Conservation (phyloP, 2,888 invertebrate genomes). For the Amphimallon solstitiale region DNA sequence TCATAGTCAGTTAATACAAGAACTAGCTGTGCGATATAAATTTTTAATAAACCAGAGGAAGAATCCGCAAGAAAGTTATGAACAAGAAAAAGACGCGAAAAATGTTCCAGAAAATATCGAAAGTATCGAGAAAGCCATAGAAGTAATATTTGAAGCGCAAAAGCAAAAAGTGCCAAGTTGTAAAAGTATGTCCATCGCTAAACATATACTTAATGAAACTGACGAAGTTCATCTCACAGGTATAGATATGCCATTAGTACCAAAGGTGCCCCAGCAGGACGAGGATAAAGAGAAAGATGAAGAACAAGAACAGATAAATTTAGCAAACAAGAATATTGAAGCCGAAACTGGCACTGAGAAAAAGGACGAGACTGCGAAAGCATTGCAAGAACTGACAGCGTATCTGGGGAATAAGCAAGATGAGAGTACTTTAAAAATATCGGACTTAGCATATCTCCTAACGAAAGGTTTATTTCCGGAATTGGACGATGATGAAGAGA, state of each 20-base stretch:
- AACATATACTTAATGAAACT: background rate
- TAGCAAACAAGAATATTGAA: background rate
- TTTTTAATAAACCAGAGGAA: slow-evolving; percentile 50
- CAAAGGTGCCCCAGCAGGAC: background rate
- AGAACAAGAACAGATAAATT: background rate
- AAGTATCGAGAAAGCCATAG: slow-evolving; percentile 39
- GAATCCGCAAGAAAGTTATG: slow-evolving; percentile 17
- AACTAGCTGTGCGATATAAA: slow-evolving; percentile 60
- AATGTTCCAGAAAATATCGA: slow-evolving; percentile 18
- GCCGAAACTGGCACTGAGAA: background rate
- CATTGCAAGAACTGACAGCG: slow-evolving; percentile 17
- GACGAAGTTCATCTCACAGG: background rate
- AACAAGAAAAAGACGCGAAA: slow-evolving; percentile 40
- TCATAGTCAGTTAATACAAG: slow-evolving; percentile 62
- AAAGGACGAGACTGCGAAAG: slow-evolving; percentile 7
- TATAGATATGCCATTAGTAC: background rate
- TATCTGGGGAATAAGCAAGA: slow-evolving; percentile 25
- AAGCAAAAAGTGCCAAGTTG: background rate
- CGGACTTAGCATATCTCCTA: slow-evolving; percentile 42
- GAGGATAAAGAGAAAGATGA: background rate
- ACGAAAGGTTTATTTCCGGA: slow-evolving; percentile 50
- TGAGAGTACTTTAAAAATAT: slow-evolving; percentile 12
- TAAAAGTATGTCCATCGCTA: background rate
- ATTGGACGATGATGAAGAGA: slow-evolving; percentile 50
- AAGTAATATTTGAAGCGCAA: slow-evolving; percentile 28